These are phyloP conservation scores for Apis dorsata DNA, from an alignment of 1,140 invertebrate genomes.

Conservation along the genomic window DNA sequence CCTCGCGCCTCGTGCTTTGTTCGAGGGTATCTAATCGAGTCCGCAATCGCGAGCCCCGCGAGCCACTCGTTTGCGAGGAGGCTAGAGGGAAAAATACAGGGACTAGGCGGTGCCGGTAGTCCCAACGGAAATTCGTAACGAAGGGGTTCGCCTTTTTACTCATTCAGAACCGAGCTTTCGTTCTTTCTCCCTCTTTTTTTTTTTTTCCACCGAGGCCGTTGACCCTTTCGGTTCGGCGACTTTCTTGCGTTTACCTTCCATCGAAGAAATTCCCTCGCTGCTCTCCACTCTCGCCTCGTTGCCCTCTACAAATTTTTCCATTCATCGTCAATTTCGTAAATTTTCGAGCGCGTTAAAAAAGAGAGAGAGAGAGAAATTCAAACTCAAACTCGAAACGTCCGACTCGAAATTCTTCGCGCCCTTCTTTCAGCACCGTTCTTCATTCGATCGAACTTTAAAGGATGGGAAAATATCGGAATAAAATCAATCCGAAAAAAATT, in stretches of 20 bases:
- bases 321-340: background rate
- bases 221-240: background rate
- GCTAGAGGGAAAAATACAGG: background rate
- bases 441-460: background rate
- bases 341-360: too few relatives aligned
- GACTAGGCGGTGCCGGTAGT: background rate
- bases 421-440: background rate
- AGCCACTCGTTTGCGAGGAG: background rate
- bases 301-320: too few relatives aligned
- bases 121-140: constrained; percentile 32
- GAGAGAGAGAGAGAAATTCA: too few relatives aligned
- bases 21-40: constrained; percentile 7
- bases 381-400: background rate
- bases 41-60: background rate
- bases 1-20: constrained; percentile 30
- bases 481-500: too few relatives aligned
- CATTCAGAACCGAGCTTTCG: constrained; percentile 14
- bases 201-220: background rate
- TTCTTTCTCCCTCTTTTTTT: background rate
- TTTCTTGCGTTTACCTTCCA: background rate
- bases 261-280: constrained; percentile 6
- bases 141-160: constrained; percentile 19
- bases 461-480: too few relatives aligned
- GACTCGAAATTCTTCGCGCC: background rate
- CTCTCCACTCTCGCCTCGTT: constrained; percentile 5